These are phyloP conservation scores for Cotesia vestalis DNA, from an alignment of 1,140 invertebrate species.

Conservation along the genomic window DNA sequence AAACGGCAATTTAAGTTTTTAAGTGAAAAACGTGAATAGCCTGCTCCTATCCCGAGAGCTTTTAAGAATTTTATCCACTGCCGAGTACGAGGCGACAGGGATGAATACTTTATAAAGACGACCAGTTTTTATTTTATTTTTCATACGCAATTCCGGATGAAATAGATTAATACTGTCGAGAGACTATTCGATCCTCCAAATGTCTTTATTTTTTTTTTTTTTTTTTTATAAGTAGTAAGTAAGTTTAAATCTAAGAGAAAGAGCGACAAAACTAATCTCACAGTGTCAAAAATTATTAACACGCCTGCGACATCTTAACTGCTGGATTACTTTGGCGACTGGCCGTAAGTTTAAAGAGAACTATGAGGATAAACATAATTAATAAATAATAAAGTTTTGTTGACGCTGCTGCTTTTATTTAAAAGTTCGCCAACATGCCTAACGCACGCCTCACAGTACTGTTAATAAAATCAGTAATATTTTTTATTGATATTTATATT, in stretches of 20 bases:
- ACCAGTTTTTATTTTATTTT: no score
- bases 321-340: conserved; percentile 40
- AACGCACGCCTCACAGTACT: not conserved
- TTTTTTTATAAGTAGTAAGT: not conserved
- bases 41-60: not conserved
- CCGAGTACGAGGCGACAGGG: not conserved
- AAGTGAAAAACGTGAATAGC: conserved; percentile 29
- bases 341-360: conserved; percentile 48
- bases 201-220: no score
- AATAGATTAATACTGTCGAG: no score
- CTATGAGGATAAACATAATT: conserved; percentile 9
- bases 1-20: conserved; percentile 37
- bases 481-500: no score
- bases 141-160: no score
- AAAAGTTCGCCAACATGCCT: not conserved
- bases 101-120: not conserved
- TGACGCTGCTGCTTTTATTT: conserved; percentile 36
- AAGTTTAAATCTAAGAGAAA: not conserved
- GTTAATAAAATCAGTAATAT: not conserved
- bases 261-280: conserved; percentile 29
- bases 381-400: conserved; percentile 26
- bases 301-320: conserved; percentile 24
- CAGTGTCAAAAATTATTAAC: conserved; percentile 36
- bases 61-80: not conserved
- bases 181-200: conserved; percentile 3